Base-by-base conservation (phyloP, 92 coral and sea anemone genomes). In the Porites rus region DNA sequence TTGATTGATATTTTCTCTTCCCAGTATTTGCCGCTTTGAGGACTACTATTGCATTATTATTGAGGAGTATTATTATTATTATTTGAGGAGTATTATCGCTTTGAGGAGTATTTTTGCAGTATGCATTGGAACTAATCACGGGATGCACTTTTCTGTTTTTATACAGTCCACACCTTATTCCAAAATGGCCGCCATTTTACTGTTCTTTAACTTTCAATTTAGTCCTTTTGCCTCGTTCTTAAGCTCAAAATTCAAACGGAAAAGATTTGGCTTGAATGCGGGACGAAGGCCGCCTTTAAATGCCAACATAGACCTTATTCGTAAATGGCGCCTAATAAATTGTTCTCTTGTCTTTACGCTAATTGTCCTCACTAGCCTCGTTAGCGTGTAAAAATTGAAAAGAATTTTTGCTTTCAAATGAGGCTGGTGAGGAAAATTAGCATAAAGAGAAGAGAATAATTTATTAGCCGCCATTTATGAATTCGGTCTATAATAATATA, bases 1-100 rank as follows among this genome's bases (percentile, higher is more conserved):
- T 65, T 65, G 69, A 65, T 65, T 65, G 31, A 65, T 65, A 65
- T 65, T 65, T 24, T 65, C 69, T 65, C 69, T 65, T 65, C 69
- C 3, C 69, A 65, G 10, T 65, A 65, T 65, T 65, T 65, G 25
- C 69, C 6, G 9, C 16, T 2, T 25, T 25, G 28, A 25, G 28
- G 28, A 25, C 2, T 25, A 1, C 28, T 25, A 25, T 25, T 25
- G 28, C 28, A 25, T 25, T 25, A 1, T 25, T 25, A 25, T 25
- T 25, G 28, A 25, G 28, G 28, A 1, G 28, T 25, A 25, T 25
- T 25, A 25, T 25, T 25, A 25, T 25, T 25, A 25, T 25, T 25
- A 25, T 25, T 25, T 25, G 28, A 25, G 28, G 28, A 25, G 28
- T 25, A 25, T 25, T 25, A 25, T 25, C 28, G 28, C 28, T 16